These are phyloP conservation scores for Pardosa pseudoannulata DNA, from an alignment of 2,888 invertebrate species.

Conservation along the genomic window DNA sequence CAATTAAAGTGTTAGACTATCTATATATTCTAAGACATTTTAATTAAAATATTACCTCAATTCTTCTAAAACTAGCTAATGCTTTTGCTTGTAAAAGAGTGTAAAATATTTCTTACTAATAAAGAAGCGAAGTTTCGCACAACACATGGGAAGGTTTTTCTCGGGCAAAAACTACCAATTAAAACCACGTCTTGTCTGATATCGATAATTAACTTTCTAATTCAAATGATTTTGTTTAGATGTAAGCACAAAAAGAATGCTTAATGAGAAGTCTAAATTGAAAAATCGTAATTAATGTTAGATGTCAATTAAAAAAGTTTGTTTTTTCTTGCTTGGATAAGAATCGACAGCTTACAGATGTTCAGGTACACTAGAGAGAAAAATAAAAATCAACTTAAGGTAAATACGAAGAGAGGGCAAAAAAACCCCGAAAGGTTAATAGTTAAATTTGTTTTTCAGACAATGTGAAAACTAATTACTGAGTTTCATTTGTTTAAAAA, in stretches of 20 bases:
- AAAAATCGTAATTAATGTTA: slow-evolving; percentile 13
- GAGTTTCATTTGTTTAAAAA: neutral
- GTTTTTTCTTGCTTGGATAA: neutral
- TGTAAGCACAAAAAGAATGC: neutral
- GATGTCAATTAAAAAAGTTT: neutral
- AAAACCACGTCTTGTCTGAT: neutral
- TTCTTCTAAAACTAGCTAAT: no score
- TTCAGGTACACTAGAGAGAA: neutral
- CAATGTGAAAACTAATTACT: neutral
- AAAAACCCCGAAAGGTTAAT: neutral
- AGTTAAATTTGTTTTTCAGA: neutral
- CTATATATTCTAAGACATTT: no score
- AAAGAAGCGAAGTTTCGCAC: neutral
- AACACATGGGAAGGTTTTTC: neutral
- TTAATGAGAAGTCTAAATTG: slow-evolving; percentile 8
- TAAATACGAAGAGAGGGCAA: neutral
- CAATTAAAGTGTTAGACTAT: no score
- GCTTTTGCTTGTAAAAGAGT: no score
- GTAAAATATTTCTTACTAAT: no score
- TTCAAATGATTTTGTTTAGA: neutral
- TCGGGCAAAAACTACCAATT: neutral
- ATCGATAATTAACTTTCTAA: slow-evolving; percentile 7
- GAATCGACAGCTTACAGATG: neutral
- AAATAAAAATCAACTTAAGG: neutral
- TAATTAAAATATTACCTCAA: no score